Conservation (phyloP, 2,113 vertebrate genomes). For the Callipepla californica region DNA sequence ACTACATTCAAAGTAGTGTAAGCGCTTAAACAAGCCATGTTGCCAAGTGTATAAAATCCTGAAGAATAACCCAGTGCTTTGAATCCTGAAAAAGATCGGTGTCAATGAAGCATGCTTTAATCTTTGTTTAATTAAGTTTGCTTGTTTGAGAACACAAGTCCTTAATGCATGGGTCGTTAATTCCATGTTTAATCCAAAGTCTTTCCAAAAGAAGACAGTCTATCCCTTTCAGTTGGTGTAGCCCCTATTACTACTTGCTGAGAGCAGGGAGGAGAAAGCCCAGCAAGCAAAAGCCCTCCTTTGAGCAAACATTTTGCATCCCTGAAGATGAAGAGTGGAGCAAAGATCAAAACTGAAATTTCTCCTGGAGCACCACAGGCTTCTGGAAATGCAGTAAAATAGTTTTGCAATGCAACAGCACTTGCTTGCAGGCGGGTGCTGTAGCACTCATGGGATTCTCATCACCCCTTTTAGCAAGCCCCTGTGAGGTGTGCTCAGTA, state of each 20-base stretch:
- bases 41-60: not conserved
- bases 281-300: not conserved
- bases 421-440: not conserved
- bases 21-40: not conserved
- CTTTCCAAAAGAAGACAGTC: not conserved
- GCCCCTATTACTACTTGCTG: not conserved
- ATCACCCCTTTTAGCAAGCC: not conserved
- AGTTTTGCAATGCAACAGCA: not conserved
- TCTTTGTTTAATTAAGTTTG: conserved; percentile 13
- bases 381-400: not conserved
- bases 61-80: not conserved
- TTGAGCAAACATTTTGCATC: not conserved
- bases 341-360: not conserved
- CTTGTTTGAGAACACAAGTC: not conserved
- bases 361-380: not conserved
- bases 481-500: no score
- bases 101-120: not conserved
- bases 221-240: not conserved
- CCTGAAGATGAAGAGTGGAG: not conserved
- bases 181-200: conserved; percentile 4
- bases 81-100: not conserved
- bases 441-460: not conserved
- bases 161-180: not conserved
- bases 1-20: not conserved
- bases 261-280: not conserved